Evolutionary conservation across 2,888 invertebrate genomes (phyloP).

Genomic region (Dynastes hyllus): DNA sequence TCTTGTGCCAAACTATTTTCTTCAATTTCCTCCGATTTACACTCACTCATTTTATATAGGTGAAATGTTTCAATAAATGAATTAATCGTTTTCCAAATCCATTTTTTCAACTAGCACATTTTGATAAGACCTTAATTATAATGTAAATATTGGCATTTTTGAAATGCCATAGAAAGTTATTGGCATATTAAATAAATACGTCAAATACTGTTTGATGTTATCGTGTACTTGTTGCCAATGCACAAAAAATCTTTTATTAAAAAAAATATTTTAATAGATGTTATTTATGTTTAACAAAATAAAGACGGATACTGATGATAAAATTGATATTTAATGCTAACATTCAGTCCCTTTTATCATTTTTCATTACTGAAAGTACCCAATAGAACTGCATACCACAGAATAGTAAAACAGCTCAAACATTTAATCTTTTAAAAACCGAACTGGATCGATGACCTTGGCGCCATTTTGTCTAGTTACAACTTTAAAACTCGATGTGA

Average conservation of each 20-base stretch:
- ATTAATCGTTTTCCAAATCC: constrained; percentile 36
- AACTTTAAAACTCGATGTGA: too few species aligned
- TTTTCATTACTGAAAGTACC: too few species aligned
- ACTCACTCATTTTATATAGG: constrained; percentile 26
- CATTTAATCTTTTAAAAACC: too few species aligned
- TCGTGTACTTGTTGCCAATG: not conserved
- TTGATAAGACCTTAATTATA: constrained; percentile 25
- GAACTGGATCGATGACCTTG: too few species aligned
- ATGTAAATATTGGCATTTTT: constrained; percentile 30
- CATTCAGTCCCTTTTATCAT: not conserved
- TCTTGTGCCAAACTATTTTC: not conserved
- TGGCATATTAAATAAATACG: not conserved
- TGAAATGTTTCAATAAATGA: not conserved
- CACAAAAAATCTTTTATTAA: not conserved
- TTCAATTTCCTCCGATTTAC: constrained; percentile 13
- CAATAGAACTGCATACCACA: too few species aligned
- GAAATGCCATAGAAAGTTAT: constrained; percentile 23
- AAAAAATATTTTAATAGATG: not conserved
- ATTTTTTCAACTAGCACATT: constrained; percentile 22
- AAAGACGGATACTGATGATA: not conserved
- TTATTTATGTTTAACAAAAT: too few species aligned
- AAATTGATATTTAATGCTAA: not conserved
- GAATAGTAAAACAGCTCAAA: too few species aligned
- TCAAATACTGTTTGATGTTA: not conserved
- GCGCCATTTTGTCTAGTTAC: too few species aligned